A percentile compares a stretch with the other conserved stretches of the same genome.
phyloP scores from a whole-genome alignment of 2,797 vertebrate genomes.

The Cuniculus paca region DNA sequence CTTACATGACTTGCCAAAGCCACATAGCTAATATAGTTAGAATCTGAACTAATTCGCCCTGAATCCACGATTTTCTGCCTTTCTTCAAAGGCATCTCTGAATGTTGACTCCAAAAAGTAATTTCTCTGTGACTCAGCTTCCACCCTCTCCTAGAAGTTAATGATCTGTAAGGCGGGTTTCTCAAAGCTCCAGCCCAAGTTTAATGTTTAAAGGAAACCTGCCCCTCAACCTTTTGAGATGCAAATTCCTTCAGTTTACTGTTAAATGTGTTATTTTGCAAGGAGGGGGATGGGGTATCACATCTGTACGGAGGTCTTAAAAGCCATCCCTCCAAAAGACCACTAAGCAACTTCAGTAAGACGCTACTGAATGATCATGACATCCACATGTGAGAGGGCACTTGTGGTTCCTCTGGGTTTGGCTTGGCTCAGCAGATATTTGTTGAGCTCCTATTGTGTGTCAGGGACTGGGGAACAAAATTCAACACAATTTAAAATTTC shows the following conservation, averaged over 20 bases:
- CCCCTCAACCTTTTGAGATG: background rate
- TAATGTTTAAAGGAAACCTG: slow-evolving; percentile 76
- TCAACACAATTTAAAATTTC: background rate
- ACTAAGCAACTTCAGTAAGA: background rate
- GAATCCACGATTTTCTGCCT: background rate
- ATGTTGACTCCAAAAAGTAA: background rate
- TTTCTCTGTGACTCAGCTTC: background rate
- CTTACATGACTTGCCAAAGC: background rate
- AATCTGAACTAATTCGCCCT: background rate
- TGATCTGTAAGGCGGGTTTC: slow-evolving; percentile 73
- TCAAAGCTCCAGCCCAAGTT: slow-evolving; percentile 64
- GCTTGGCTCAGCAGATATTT: background rate
- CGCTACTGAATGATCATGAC: background rate
- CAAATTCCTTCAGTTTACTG: slow-evolving; percentile 34
- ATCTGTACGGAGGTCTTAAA: background rate
- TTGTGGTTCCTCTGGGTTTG: slow-evolving; percentile 24
- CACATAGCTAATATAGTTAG: background rate
- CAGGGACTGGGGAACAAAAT: background rate
- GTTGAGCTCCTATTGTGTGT: background rate
- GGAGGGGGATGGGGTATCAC: background rate
- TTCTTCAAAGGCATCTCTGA: background rate
- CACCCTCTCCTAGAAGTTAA: slow-evolving; percentile 61
- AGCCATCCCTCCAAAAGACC: background rate
- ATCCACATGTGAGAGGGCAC: background rate
- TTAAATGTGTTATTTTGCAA: slow-evolving; percentile 44